Percentiles rank a stretch among this genome's conserved stretches.
These are phyloP conservation scores for Apotomis turbidana DNA, from an alignment of 2,888 invertebrate genomes.

Conservation along the genomic window DNA sequence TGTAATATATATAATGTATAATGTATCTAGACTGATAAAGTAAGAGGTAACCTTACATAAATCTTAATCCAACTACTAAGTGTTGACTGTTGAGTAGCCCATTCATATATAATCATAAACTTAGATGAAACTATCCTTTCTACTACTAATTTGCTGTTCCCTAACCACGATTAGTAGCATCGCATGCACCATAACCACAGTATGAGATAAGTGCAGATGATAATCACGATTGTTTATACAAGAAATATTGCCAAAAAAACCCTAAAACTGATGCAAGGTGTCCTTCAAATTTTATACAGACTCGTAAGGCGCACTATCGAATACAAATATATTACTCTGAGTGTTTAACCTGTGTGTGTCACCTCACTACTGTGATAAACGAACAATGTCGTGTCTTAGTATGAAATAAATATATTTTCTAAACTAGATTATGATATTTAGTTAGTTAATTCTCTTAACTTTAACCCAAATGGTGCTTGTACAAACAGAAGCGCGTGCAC, in stretches of 20 bases:
- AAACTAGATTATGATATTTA: too few relatives aligned
- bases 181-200: constrained; percentile 12
- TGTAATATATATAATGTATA: too few relatives aligned
- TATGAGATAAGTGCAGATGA: constrained; percentile 20
- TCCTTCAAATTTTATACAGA: background rate
- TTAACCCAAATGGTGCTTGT: too few relatives aligned
- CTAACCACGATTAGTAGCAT: constrained; percentile 24
- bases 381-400: too few relatives aligned
- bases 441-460: too few relatives aligned
- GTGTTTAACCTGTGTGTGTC: too few relatives aligned
- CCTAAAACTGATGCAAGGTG: background rate
- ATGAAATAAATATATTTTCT: too few relatives aligned
- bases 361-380: too few relatives aligned
- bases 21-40: background rate
- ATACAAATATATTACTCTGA: too few relatives aligned
- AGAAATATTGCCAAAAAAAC: too few relatives aligned
- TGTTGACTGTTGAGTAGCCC: constrained; percentile 6
- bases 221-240: too few relatives aligned
- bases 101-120: constrained; percentile 19
- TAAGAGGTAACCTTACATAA: background rate
- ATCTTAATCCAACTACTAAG: constrained; percentile 9
- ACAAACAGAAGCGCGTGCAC: too few relatives aligned
- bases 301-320: background rate
- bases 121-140: constrained; percentile 40
- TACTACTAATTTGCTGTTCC: constrained; percentile 30